These are phyloP conservation scores for Digitonthophagus gazella DNA, from an alignment of 2,888 invertebrate genomes.

Conservation along the genomic window DNA sequence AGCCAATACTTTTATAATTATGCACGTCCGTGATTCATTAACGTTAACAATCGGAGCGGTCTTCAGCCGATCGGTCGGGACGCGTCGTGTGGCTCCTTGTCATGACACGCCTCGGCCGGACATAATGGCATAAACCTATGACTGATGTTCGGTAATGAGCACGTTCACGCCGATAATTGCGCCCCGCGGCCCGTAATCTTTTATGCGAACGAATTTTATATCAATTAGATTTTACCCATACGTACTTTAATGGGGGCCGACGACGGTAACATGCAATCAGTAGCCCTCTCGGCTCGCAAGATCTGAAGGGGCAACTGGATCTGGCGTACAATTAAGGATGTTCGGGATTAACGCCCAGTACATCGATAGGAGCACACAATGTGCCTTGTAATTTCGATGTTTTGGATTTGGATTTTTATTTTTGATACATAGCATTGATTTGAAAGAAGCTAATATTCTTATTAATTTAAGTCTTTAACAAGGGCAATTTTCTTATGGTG, in stretches of 20 bases:
- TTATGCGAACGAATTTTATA: slow-evolving; percentile 45
- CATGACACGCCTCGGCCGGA: slow-evolving; percentile 21
- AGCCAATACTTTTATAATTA: slow-evolving; percentile 21
- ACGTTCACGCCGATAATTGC: slow-evolving; percentile 42
- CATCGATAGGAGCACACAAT: slow-evolving; percentile 20
- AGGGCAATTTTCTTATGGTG: too few relatives aligned
- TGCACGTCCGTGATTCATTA: slow-evolving; percentile 18
- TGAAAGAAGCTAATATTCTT: not conserved
- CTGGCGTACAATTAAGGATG: not conserved
- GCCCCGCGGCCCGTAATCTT: slow-evolving; percentile 41
- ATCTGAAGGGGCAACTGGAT: not conserved
- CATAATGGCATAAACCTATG: slow-evolving; percentile 42
- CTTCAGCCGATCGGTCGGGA: slow-evolving; percentile 1
- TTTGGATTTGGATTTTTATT: slow-evolving; percentile 19
- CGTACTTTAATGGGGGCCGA: slow-evolving; percentile 41
- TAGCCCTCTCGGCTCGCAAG: slow-evolving; percentile 12
- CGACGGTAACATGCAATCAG: slow-evolving; percentile 16
- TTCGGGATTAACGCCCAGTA: not conserved
- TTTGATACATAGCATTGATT: slow-evolving; percentile 13
- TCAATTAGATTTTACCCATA: slow-evolving; percentile 44
- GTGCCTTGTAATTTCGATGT: slow-evolving; percentile 23
- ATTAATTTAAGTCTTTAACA: too few relatives aligned
- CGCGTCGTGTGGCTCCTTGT: slow-evolving; percentile 5
- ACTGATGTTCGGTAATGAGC: slow-evolving; percentile 45
- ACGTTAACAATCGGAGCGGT: slow-evolving; percentile 17